phyloP scores from a whole-genome alignment of 2,113 vertebrate genomes.

The Pithys albifrons region DNA sequence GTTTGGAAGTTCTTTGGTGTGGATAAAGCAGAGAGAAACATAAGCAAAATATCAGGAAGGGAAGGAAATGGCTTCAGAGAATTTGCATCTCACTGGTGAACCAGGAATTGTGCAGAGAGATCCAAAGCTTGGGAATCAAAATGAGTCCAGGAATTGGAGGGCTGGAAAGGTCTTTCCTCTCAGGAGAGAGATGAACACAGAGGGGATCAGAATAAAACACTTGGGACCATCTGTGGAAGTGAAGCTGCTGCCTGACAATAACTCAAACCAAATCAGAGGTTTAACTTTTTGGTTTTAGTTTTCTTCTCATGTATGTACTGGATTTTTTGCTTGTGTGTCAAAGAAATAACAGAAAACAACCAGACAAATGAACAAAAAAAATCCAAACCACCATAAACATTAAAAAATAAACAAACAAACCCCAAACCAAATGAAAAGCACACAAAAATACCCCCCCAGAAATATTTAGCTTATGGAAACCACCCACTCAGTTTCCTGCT shows the following conservation, averaged over 20 bases:
- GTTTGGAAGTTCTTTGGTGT: background rate
- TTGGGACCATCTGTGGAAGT: background rate
- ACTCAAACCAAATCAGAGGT: background rate
- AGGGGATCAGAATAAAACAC: background rate
- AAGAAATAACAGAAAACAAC: background rate
- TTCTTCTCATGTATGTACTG: background rate
- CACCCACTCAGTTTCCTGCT: background rate
- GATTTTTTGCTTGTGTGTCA: background rate
- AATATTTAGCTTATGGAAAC: background rate
- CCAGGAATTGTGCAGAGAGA: background rate
- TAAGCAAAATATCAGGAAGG: background rate
- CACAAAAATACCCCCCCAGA: fast-evolving
- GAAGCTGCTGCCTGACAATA: background rate
- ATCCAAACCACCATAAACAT: background rate
- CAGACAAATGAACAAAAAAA: background rate
- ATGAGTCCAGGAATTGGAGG: background rate
- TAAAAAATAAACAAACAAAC: background rate
- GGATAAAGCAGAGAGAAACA: background rate
- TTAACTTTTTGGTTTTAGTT: background rate
- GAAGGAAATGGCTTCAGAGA: background rate
- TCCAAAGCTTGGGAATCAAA: background rate
- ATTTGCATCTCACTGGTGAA: background rate
- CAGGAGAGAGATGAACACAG: fast-evolving
- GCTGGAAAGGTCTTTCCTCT: background rate
- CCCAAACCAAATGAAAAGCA: background rate